Base-by-base conservation (phyloP, 2,113 vertebrate genomes). In the Mormyrus lacerda region DNA sequence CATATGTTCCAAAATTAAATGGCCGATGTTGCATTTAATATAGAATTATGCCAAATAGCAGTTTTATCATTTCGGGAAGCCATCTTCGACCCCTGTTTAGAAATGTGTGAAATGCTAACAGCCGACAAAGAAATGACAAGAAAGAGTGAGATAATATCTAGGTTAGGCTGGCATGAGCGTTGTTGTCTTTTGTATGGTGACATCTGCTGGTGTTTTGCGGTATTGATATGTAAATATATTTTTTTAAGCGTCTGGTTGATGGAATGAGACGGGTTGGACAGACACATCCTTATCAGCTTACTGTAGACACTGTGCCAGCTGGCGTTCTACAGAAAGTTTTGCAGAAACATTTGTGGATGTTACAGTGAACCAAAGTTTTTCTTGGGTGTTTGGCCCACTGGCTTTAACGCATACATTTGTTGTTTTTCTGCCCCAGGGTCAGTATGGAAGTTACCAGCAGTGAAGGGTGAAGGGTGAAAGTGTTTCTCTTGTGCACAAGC, bases 361-460 rank as follows among this genome's bases (percentile, higher is more conserved):
- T 39, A 19, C 17, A 39, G 31, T 76, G 31, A 84, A 10, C 44
- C 39, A 47, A 45, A 65, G 61, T 31, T 31, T 47, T 84, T 47
- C 82, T 17, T 42, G 2, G 7, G 35, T 84, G 82, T 92, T 93
- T 91, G 92, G 92, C 89, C 88, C 92, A 92, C 92, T 95, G 93
- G 93, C 94, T 92, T 93, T 94, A 95, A 93, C 94, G 21, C 42
- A 6, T 39, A 11, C 51, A 11, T 83, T 83, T 83, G 27, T 51
- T 35, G 31, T 55, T 55, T 44, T 48, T 88, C 35, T 94, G 95
- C 94, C 94, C 92, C 95, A 99, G 98, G 97, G 95, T 95, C 98
- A 99, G 89, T 99, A 99, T 94, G 98, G 98, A 95, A 99, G 99
- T 94, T 99, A 99, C 91, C 98, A 99, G 94, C 98, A 99, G 94